Evolutionary conservation across 2,888 invertebrate species (phyloP).

Genomic region (Hipparchia sbordonii): DNA sequence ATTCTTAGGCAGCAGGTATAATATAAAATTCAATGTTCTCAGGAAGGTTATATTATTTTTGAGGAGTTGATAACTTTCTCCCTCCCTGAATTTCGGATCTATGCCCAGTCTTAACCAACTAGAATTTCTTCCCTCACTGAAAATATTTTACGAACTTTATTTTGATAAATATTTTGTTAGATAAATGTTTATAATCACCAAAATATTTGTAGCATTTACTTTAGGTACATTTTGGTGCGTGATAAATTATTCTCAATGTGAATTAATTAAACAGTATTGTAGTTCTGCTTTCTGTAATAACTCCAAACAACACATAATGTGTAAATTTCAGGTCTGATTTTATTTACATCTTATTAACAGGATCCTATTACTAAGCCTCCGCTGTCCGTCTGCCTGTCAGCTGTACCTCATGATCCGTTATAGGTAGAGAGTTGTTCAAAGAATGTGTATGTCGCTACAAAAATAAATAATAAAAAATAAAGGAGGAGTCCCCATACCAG

Average conservation of each 20-base stretch:
- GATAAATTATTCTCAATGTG: slow-evolving; percentile 39
- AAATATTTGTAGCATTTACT: slow-evolving; percentile 32
- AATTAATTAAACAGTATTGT: slow-evolving; percentile 53
- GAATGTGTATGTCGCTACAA: too few species aligned
- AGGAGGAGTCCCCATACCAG: too few species aligned
- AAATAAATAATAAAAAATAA: too few species aligned
- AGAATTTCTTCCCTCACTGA: neutral
- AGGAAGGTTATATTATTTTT: too few species aligned
- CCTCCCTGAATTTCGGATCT: too few species aligned
- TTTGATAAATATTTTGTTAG: neutral
- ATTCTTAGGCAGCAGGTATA: too few species aligned
- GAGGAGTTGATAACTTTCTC: too few species aligned
- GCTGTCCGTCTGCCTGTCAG: too few species aligned
- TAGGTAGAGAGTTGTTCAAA: too few species aligned
- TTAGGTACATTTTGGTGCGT: slow-evolving; percentile 34
- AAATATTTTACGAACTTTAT: neutral
- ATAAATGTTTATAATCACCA: slow-evolving; percentile 41
- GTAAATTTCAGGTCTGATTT: slow-evolving; percentile 58
- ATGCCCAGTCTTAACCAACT: slow-evolving; percentile 2
- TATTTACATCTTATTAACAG: neutral
- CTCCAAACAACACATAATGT: slow-evolving; percentile 58
- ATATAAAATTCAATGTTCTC: too few species aligned
- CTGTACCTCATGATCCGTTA: too few species aligned
- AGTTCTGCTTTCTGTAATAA: slow-evolving; percentile 53
- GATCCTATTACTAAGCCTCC: too few species aligned